phyloP scores from a whole-genome alignment of 2,113 vertebrate species.

The Ploceus nigricollis region DNA sequence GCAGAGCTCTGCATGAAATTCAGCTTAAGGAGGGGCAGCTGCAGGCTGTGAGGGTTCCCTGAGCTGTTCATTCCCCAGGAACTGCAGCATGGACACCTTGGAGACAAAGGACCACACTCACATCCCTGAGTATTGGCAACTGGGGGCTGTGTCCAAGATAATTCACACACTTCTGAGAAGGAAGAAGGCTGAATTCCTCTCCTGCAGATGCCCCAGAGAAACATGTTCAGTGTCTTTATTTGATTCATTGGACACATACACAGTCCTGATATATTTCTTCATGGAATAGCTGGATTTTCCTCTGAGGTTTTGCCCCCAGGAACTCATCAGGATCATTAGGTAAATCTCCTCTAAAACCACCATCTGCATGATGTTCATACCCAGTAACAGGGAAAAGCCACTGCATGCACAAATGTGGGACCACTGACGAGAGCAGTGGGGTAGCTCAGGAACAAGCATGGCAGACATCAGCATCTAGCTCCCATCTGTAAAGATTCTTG shows the following conservation, averaged over 20 bases:
- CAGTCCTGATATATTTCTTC: not conserved
- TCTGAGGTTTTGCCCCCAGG: not conserved
- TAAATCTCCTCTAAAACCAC: not conserved
- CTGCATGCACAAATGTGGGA: not conserved
- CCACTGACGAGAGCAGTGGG: not conserved
- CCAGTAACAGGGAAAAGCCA: not conserved
- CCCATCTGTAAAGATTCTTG: not conserved
- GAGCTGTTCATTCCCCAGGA: not conserved
- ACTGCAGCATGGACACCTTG: not conserved
- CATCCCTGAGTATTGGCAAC: not conserved
- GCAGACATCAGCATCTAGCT: not conserved
- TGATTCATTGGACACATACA: not conserved
- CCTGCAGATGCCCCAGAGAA: not conserved
- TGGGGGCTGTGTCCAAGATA: not conserved
- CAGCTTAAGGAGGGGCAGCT: not conserved
- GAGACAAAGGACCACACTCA: not conserved
- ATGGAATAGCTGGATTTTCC: not conserved
- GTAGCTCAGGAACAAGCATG: not conserved
- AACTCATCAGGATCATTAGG: fast-evolving
- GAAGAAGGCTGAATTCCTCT: not conserved
- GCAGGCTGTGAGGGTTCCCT: fast-evolving
- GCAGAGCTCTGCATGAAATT: not conserved
- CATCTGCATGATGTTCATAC: not conserved
- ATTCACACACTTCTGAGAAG: not conserved
- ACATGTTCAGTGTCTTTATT: fast-evolving